A percentile compares a stretch with the other conserved stretches of the same genome.
These are phyloP conservation scores for Syritta pipiens DNA, from an alignment of 2,888 invertebrate genomes.

Conservation along the genomic window DNA sequence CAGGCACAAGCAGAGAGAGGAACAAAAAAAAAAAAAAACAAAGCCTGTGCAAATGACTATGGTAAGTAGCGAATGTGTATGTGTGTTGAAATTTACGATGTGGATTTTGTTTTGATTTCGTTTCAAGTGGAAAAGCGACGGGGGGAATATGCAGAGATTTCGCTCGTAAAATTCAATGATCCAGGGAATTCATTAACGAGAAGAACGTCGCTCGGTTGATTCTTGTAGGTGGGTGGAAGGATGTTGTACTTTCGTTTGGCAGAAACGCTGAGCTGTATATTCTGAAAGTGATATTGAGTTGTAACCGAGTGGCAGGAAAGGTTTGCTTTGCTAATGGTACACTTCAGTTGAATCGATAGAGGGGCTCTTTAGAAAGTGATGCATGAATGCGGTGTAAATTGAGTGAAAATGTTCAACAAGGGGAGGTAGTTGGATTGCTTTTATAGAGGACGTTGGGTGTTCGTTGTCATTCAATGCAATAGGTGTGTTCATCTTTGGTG, in stretches of 20 bases:
- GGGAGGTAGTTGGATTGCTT: not conserved
- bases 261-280: constrained; percentile 36
- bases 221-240: constrained; percentile 27
- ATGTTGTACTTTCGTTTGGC: constrained; percentile 38
- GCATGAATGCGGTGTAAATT: constrained; percentile 48
- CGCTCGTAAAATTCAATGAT: constrained; percentile 65
- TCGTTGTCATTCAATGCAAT: not conserved
- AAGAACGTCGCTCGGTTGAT: not conserved
- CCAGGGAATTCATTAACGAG: constrained; percentile 61
- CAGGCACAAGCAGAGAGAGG: too few relatives aligned
- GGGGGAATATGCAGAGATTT: constrained; percentile 1
- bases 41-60: constrained; percentile 59
- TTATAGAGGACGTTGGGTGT: not conserved
- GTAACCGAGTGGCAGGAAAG: constrained; percentile 55
- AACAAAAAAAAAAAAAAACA: not conserved
- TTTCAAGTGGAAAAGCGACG: constrained; percentile 48
- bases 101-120: constrained; percentile 65
- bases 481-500: too few relatives aligned
- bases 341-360: constrained; percentile 9
- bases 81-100: constrained; percentile 56
- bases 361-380: constrained; percentile 1
- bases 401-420: not conserved
- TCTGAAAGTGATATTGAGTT: constrained; percentile 64
- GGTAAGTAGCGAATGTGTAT: constrained; percentile 28
- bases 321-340: constrained; percentile 55